A percentile compares a stretch with the other conserved stretches of the same genome.
Evolutionary conservation across 2,113 vertebrate genomes (phyloP).

Genomic region (Xiphophorus couchianus): DNA sequence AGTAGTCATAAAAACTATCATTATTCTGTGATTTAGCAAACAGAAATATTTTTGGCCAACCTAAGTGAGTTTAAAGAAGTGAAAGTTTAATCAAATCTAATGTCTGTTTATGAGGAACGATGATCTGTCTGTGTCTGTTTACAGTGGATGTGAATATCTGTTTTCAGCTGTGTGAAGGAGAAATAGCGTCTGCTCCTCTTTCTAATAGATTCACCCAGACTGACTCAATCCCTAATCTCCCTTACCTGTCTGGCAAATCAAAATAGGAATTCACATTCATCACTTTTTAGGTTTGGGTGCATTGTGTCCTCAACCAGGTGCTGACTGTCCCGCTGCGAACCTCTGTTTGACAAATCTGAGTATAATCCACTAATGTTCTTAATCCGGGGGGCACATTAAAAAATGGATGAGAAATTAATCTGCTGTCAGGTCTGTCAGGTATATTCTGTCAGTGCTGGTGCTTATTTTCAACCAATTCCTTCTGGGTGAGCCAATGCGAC

Average conservation of each 20-base stretch:
- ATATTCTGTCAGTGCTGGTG: constrained; percentile 56
- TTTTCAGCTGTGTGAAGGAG: neutral
- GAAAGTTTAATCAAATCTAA: neutral
- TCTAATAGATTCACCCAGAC: neutral
- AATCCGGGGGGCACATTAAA: constrained; percentile 79
- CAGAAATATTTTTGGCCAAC: no score
- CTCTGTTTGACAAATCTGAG: constrained; percentile 72
- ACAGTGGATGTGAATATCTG: neutral
- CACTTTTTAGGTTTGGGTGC: constrained; percentile 39
- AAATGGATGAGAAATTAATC: constrained; percentile 80
- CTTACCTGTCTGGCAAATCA: constrained; percentile 28
- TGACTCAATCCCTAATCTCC: constrained; percentile 13
- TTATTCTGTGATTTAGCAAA: neutral
- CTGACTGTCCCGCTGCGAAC: constrained; percentile 64
- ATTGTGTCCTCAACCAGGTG: constrained; percentile 69
- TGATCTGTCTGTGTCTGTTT: neutral
- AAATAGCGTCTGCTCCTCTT: neutral
- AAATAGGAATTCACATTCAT: neutral
- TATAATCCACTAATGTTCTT: constrained; percentile 77
- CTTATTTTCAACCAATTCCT: constrained; percentile 67
- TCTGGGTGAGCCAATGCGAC: constrained; percentile 39
- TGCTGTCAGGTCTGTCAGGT: constrained; percentile 73
- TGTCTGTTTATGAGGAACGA: no score
- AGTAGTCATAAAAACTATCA: neutral
- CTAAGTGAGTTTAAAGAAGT: neutral